A percentile compares a stretch with the other conserved stretches of the same genome.
phyloP scores from a whole-genome alignment of 2,113 vertebrate species.

The Tragelaphus buxtoni region DNA sequence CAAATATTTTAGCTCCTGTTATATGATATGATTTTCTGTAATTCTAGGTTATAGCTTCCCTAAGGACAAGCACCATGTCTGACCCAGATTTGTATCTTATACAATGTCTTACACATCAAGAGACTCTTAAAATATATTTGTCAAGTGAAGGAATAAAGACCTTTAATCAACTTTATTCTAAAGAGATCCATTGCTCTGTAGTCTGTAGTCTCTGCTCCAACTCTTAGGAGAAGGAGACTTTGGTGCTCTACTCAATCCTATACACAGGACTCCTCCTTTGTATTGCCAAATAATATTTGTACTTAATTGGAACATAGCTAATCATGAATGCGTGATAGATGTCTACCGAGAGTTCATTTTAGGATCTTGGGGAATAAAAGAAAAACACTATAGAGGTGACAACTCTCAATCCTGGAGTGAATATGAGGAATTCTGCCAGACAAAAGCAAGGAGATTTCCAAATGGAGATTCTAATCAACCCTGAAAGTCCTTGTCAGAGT shows the following conservation, averaged over 20 bases:
- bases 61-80: neutral
- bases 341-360: neutral
- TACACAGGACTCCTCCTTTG: neutral
- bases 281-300: conserved; percentile 11
- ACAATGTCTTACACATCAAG: neutral
- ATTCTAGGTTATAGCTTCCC: neutral
- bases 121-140: neutral
- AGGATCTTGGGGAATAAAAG: neutral
- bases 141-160: conserved; percentile 2
- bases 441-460: conserved; percentile 14
- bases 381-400: neutral
- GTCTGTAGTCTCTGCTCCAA: neutral
- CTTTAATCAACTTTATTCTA: neutral
- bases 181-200: neutral
- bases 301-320: neutral
- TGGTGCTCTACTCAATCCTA: neutral
- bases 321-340: neutral
- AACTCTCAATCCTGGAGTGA: conserved; percentile 27
- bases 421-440: neutral
- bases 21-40: neutral
- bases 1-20: neutral
- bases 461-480: conserved; percentile 7
- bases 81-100: neutral
- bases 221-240: neutral
- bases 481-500: neutral